Evolutionary conservation across 2,113 vertebrate species (phyloP).

Genomic region (Leptobrachium ailaonicum): DNA sequence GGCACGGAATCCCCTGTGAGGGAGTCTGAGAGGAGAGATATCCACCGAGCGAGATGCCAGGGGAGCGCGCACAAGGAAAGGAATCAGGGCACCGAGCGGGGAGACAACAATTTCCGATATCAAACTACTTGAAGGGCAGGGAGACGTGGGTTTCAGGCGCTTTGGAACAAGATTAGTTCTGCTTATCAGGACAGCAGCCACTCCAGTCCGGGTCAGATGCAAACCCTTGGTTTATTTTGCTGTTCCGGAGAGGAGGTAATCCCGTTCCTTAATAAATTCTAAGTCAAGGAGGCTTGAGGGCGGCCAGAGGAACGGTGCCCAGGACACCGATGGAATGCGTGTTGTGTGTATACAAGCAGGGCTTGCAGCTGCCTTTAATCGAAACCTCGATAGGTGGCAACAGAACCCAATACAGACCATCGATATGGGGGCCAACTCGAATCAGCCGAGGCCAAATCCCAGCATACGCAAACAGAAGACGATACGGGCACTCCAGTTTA

Average conservation of each 20-base stretch:
- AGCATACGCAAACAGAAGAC: too few relatives aligned
- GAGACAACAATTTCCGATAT: constrained; percentile 13
- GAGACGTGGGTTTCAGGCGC: constrained; percentile 22
- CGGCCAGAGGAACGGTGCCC: neutral
- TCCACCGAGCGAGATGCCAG: constrained; percentile 20
- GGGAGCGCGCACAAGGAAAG: neutral
- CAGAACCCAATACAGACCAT: too few relatives aligned
- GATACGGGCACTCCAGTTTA: too few relatives aligned
- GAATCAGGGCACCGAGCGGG: constrained; percentile 24
- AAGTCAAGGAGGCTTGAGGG: neutral
- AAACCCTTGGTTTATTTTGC: neutral
- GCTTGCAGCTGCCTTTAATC: too few relatives aligned
- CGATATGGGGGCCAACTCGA: too few relatives aligned
- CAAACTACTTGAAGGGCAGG: neutral
- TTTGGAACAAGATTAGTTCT: constrained; percentile 17
- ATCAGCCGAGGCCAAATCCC: too few relatives aligned
- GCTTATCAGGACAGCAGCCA: constrained; percentile 24
- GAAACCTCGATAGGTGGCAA: too few relatives aligned
- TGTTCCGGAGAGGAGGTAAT: neutral
- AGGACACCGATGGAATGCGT: neutral
- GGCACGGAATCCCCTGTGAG: constrained; percentile 32
- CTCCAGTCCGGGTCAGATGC: neutral
- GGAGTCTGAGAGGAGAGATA: constrained; percentile 43
- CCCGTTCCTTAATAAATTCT: neutral
- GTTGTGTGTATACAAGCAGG: neutral